Conservation (phyloP, 2,888 invertebrate species). For the Lapara coniferarum region DNA sequence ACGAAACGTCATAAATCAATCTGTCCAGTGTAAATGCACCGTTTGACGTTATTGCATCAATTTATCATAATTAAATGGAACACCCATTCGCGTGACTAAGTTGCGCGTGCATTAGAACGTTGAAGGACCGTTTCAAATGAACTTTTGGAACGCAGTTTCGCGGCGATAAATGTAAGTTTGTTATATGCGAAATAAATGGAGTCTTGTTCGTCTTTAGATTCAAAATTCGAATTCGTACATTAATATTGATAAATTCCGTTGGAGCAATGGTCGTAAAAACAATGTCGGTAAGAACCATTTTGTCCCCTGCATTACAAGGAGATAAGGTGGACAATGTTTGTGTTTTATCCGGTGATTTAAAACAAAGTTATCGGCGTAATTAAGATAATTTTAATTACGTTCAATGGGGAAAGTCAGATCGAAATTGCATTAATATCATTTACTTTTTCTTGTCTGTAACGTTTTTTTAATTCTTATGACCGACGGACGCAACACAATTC, state of each 20-base stretch:
- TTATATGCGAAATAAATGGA: background rate
- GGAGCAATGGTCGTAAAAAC: background rate
- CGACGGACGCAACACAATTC: too few relatives aligned
- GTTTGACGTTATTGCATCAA: slow-evolving; percentile 20
- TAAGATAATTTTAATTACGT: too few relatives aligned
- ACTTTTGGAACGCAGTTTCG: background rate
- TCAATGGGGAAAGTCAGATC: too few relatives aligned
- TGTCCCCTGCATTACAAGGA: too few relatives aligned
- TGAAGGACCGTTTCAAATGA: background rate
- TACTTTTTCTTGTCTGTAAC: too few relatives aligned
- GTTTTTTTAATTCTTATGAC: too few relatives aligned
- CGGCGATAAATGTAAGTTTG: background rate
- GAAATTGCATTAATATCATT: too few relatives aligned
- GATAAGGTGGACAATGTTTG: too few relatives aligned
- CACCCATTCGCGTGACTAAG: background rate
- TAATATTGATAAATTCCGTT: background rate
- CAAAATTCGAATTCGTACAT: background rate
- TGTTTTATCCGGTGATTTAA: too few relatives aligned
- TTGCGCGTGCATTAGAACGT: background rate
- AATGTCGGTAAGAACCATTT: background rate
- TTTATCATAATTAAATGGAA: slow-evolving; percentile 10
- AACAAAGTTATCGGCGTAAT: too few relatives aligned
- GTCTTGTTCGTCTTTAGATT: background rate
- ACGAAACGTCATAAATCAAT: background rate
- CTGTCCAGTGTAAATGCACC: slow-evolving; percentile 16